Conservation (phyloP, 2,113 vertebrate species). For the Psophia crepitans region DNA sequence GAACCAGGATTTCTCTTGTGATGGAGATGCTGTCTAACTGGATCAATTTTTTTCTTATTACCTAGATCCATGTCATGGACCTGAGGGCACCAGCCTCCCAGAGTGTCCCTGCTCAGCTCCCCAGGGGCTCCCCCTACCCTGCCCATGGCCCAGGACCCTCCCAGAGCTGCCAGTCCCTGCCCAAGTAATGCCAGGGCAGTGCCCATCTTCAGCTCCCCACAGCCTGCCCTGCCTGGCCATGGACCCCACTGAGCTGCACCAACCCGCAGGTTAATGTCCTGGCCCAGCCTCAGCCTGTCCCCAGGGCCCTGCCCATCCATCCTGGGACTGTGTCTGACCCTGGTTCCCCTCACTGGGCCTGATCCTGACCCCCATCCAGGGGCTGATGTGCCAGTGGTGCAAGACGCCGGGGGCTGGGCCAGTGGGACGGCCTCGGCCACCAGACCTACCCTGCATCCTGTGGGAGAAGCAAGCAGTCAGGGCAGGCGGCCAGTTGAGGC, state of each 20-base stretch:
- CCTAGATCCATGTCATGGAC: background rate
- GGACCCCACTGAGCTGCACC: background rate
- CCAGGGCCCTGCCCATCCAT: background rate
- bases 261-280: background rate
- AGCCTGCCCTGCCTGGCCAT: background rate
- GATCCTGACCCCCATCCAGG: background rate
- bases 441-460: background rate
- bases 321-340: background rate
- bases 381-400: background rate
- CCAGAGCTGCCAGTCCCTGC: background rate
- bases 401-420: rapidly evolving
- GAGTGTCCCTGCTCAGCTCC: background rate
- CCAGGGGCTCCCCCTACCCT: too few relatives aligned
- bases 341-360: background rate
- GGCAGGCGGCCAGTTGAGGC: background rate
- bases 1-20: background rate
- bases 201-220: background rate
- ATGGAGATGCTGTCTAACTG: background rate
- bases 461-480: background rate
- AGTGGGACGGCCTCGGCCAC: background rate
- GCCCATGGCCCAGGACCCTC: background rate
- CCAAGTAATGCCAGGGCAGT: rapidly evolving
- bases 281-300: background rate
- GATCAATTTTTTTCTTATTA: background rate
- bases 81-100: background rate